Evolutionary conservation across 2,113 vertebrate genomes (phyloP), one percentile per base, ranked within the genome.

Genomic region (Xiphophorus maculatus): DNA sequence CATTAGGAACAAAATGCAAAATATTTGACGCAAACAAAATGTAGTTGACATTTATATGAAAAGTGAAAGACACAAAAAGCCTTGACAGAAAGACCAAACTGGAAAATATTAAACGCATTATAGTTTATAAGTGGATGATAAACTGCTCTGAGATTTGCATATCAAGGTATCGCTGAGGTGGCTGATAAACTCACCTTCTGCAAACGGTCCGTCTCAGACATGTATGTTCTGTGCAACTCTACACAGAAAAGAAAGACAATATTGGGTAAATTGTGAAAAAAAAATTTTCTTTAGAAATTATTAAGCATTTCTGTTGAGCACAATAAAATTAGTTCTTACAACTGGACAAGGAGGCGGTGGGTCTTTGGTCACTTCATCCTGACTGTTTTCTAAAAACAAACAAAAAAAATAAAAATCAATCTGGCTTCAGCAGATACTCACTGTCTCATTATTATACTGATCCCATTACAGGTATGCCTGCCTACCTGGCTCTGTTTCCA

Each of bases 141-240:
- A 30, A 10, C 9, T 7, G 28, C 27, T 27, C 6, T 9, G 14
- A 9, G 1, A 1, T 35, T 15, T 44, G n/a, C 32, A 15, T 2
- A 13, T 25, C 25, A 66, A 28, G 15, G 11, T 15, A 25, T 48
- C 14, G 42, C 15, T 48, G 15, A 35, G 14, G 14, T 15, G 13
- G 40, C 40, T 3, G n/a, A 0, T 19, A 69, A 28, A 79, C 88
- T 91, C 74, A 95, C 95, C 92, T 94, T 77, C 94, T 94, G 30
- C 84, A 93, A 29, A 94, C 74, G 0, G 58, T 84, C 32, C 77
- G 64, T 61, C 63, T 90, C 71, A 75, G 30, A 70, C 85, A 95
- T 2, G 92, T 94, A 22, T 73, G 63, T 71, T 93, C 89, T 40
- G 94, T 95, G 85, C 94, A 95, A 68, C 69, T 86, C 95, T 95